phyloP scores from a whole-genome alignment of 37 sponge, comb jelly and placozoan species.

The Bolinopsis microptera region DNA sequence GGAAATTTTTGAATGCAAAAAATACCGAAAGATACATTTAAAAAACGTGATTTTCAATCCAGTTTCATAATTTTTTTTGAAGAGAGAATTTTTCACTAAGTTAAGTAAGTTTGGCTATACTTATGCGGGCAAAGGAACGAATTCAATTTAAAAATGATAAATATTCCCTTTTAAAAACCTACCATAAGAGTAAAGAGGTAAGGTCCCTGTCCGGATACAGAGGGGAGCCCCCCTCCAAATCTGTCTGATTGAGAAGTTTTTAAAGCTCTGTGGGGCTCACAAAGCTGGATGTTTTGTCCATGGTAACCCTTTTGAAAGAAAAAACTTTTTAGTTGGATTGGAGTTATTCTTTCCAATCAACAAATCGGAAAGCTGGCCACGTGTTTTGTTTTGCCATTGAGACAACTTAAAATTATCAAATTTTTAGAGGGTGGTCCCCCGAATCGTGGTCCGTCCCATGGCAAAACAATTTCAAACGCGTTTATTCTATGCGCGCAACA shows the following conservation, averaged over 20 bases:
- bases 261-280: conserved; percentile 89
- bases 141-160: no score
- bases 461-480: background rate
- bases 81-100: no score
- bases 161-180: background rate
- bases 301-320: background rate
- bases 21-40: no score
- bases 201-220: conserved; percentile 65
- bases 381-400: no score
- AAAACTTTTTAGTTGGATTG: background rate
- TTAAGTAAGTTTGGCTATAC: no score
- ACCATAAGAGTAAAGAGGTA: conserved; percentile 82
- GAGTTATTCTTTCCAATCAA: background rate
- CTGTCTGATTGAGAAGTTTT: conserved; percentile 81
- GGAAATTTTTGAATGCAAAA: no score
- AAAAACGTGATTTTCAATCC: no score
- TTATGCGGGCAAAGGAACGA: no score
- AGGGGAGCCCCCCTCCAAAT: background rate
- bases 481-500: background rate
- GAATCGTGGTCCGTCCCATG: background rate
- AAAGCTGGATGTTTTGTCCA: conserved; percentile 72
- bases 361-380: no score
- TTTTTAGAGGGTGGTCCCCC: background rate
- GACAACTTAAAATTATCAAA: background rate
- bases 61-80: no score